Base-by-base conservation (phyloP, 2,113 vertebrate species). In the Syngnathus typhle region DNA sequence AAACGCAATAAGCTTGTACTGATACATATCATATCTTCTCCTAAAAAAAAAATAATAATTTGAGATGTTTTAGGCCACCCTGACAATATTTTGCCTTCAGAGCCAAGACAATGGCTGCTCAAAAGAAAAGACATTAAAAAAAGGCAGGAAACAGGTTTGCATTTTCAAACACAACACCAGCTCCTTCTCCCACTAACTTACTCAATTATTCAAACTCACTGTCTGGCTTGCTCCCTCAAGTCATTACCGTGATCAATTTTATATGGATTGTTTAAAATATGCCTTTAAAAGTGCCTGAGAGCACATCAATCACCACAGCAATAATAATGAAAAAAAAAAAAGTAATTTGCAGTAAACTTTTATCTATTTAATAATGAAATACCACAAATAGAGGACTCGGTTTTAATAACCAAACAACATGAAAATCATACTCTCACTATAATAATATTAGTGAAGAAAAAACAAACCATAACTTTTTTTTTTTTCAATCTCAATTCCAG, bases 231-330 rank as follows among this genome's bases (percentile, higher is more conserved):
- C 52, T 23, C 52, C 52, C 52, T 27, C 21, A 55, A 55, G 52
- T 27, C 52, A 55, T 55, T 55, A 55, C 52, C 21, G 52, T 55
- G n/a, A 55, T 55, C 52, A 55, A 23, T 55, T 55, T 21, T 12
- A 55, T 55, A 55, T 23, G 21, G 52, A 23, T 55, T 23, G 49
- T 27, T 55, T 55, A 55, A 55, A 55, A 23, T 55, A 27, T 12
- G 52, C 9, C 52, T 55, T 54, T 23, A 47, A 47, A 47, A 16
- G 4, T 23, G 9, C 52, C 11, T 27, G 21, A 54, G 51, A 54
- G 21, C 52, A 55, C 52, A 27, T 27, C 52, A 10, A 12, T 55
- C 21, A 55, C 13, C 52, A 23, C 52, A 23, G 52, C 52, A 23
- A 23, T 23, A 47, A 47, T 43, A 43, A 43, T 52, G 10, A 23